A percentile compares a stretch with the other conserved stretches of the same genome.
Evolutionary conservation across 2,113 vertebrate genomes (phyloP).

Genomic region (Tylochromis polylepis): DNA sequence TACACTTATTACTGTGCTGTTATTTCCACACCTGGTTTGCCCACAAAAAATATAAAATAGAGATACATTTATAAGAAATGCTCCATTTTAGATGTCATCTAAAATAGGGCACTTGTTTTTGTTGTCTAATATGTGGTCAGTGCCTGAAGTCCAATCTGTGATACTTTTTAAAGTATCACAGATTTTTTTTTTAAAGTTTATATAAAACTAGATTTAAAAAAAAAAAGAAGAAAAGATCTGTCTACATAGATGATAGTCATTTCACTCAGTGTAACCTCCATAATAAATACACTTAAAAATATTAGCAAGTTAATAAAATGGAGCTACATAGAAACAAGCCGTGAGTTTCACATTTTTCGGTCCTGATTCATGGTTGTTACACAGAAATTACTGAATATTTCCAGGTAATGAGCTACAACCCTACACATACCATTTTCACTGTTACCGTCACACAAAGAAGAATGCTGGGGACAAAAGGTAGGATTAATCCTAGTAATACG

Average conservation of each 20-base stretch:
- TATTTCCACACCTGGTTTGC: background rate
- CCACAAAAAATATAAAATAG: background rate
- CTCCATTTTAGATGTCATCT: background rate
- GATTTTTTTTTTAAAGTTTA: background rate
- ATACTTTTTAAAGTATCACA: background rate
- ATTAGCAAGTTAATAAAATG: background rate
- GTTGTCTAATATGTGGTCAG: background rate
- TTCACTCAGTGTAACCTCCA: background rate
- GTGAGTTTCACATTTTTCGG: too few relatives aligned
- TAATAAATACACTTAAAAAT: background rate
- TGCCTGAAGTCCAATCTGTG: background rate
- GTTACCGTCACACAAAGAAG: background rate
- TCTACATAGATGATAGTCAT: background rate
- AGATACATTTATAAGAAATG: background rate
- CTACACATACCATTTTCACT: background rate
- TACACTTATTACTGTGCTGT: background rate
- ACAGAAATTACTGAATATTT: background rate
- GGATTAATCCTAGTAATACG: background rate
- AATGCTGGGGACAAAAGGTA: background rate
- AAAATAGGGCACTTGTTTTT: background rate
- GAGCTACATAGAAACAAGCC: fast-evolving
- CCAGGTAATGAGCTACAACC: fast-evolving
- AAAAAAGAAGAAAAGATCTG: too few relatives aligned
- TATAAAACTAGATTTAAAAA: too few relatives aligned
- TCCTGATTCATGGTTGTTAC: background rate